Percentiles rank a stretch among this genome's conserved stretches.
Conservation (phyloP, 1,140 invertebrate genomes). For the Gryllus bimaculatus region DNA sequence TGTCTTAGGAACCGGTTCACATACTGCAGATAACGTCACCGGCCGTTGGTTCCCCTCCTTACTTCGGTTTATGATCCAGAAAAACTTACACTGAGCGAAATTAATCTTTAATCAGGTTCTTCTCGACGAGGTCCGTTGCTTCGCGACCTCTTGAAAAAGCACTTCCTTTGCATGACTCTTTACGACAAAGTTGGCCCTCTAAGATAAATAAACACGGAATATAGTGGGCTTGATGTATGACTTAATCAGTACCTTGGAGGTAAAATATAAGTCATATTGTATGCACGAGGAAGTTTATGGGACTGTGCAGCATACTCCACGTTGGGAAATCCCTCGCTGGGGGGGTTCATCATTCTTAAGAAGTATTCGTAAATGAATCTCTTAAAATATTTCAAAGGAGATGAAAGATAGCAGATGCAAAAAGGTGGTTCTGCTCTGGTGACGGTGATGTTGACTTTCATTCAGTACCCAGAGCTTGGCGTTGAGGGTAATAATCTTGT, state of each 20-base stretch:
- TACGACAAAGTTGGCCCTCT: neutral
- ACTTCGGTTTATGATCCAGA: neutral
- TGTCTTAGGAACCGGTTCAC: neutral
- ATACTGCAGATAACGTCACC: neutral
- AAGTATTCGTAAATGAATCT: too few species aligned
- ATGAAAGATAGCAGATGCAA: too few species aligned
- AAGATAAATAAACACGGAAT: neutral
- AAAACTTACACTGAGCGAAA: neutral
- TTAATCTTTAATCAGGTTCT: slow-evolving; percentile 1
- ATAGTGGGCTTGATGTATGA: neutral
- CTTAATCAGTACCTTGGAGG: neutral
- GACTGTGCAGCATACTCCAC: neutral
- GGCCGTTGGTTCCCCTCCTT: neutral
- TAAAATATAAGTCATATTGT: neutral
- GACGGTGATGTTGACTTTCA: too few species aligned
- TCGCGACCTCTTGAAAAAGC: neutral
- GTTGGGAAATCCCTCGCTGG: neutral
- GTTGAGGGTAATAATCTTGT: too few species aligned
- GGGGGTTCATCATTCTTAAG: neutral
- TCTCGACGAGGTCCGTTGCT: neutral
- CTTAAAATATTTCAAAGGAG: too few species aligned
- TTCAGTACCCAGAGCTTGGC: too few species aligned
- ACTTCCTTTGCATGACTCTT: neutral
- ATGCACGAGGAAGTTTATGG: neutral
- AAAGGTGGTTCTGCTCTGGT: too few species aligned